Evolutionary conservation across 2,797 vertebrate species (phyloP).

Genomic region (Triplophysa bombifrons): DNA sequence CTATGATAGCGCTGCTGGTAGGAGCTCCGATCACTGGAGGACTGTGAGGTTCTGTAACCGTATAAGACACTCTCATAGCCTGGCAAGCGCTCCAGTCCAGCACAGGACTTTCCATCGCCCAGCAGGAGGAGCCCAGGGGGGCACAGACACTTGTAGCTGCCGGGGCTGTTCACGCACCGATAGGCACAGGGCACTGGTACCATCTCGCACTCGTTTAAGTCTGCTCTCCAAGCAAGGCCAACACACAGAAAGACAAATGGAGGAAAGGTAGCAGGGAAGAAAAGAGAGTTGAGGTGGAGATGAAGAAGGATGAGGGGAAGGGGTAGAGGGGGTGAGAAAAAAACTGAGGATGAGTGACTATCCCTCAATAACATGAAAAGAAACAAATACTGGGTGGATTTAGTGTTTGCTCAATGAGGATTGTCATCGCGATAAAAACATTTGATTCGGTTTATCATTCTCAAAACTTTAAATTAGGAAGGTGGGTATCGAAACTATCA

Average conservation of each 20-base stretch:
- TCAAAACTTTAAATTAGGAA: not conserved
- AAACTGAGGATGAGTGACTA: constrained; percentile 76
- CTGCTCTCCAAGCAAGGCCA: constrained; percentile 84
- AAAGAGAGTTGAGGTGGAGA: constrained; percentile 26
- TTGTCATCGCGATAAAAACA: not conserved
- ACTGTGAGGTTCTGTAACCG: constrained; percentile 85
- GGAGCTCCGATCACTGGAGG: constrained; percentile 80
- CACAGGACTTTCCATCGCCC: constrained; percentile 96
- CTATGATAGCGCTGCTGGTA: constrained; percentile 87
- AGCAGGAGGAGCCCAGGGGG: constrained; percentile 90
- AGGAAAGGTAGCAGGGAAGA: constrained; percentile 48
- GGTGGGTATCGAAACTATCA: not conserved
- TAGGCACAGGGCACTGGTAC: constrained; percentile 90
- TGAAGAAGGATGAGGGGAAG: constrained; percentile 34
- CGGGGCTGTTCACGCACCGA: constrained; percentile 90
- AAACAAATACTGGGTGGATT: constrained; percentile 1
- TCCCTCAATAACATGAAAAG: constrained; percentile 51
- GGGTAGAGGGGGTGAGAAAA: constrained; percentile 70
- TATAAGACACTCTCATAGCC: constrained; percentile 81
- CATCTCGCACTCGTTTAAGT: constrained; percentile 96
- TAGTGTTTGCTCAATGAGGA: not conserved
- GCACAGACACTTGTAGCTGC: constrained; percentile 97
- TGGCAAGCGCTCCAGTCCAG: constrained; percentile 91
- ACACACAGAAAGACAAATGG: constrained; percentile 38
- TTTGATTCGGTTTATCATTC: not conserved